These are phyloP conservation scores for Sprattus sprattus DNA, from an alignment of 2,113 vertebrate genomes.

Conservation along the genomic window DNA sequence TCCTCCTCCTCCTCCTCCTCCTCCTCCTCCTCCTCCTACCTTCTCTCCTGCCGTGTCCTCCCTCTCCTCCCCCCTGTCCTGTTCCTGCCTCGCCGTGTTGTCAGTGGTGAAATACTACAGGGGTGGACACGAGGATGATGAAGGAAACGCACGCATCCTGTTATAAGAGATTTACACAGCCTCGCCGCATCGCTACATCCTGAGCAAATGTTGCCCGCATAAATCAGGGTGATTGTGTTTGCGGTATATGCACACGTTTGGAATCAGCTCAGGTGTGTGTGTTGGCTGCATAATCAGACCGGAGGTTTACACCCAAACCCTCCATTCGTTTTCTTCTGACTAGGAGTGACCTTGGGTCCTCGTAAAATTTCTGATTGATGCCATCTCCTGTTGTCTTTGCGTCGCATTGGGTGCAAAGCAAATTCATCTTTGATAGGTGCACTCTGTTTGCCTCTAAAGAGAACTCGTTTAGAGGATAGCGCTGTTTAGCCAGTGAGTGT, in stretches of 20 bases:
- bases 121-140: background rate
- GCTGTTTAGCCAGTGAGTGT: background rate
- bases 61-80: background rate
- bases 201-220: slow-evolving; percentile 22
- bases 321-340: slow-evolving; percentile 27
- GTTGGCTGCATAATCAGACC: background rate
- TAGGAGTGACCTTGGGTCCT: slow-evolving; percentile 35
- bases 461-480: background rate
- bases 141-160: background rate
- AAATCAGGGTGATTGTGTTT: slow-evolving; percentile 17
- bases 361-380: slow-evolving; percentile 36
- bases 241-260: background rate
- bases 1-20: background rate
- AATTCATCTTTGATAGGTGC: background rate
- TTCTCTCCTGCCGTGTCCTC: background rate
- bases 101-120: background rate
- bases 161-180: background rate
- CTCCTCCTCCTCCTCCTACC: background rate
- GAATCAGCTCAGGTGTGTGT: slow-evolving; percentile 21
- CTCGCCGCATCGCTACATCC: background rate
- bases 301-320: background rate
- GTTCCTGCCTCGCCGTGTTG: background rate
- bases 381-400: slow-evolving; percentile 2
- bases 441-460: background rate
- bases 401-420: background rate